phyloP scores from a whole-genome alignment of 2,888 invertebrate species.

The Listrodromus nycthemerus region DNA sequence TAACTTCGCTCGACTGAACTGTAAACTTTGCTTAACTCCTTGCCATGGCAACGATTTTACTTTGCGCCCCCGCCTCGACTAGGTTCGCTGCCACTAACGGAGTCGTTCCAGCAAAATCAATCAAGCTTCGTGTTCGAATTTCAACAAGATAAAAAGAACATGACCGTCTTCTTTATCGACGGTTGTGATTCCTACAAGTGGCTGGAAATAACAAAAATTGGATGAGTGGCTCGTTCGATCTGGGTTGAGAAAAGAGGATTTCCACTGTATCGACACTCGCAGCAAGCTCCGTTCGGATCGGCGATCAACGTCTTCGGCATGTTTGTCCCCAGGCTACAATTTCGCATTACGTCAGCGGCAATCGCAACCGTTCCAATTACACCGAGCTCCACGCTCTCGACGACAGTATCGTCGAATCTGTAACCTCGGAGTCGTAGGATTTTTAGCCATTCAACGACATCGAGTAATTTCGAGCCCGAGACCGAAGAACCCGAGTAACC shows the following conservation, averaged over 20 bases:
- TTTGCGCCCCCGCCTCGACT: not conserved
- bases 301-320: conserved; percentile 3
- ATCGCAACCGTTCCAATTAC: conserved; percentile 38
- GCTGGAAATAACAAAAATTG: not conserved
- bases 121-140: not conserved
- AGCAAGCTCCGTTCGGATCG: not conserved
- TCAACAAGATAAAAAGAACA: not conserved
- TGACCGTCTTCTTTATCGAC: no score
- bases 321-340: conserved; percentile 27
- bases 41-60: not conserved
- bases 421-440: not conserved
- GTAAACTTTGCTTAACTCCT: not conserved
- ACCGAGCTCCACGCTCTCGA: not conserved
- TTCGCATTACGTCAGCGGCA: conserved; percentile 30
- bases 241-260: not conserved
- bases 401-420: conserved; percentile 4
- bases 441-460: not conserved
- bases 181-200: no score
- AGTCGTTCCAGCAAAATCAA: not conserved
- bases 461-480: not conserved
- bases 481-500: not conserved
- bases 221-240: no score
- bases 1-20: not conserved
- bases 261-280: not conserved
- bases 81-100: no score